A percentile compares a stretch with the other conserved stretches of the same genome.
phyloP scores from a whole-genome alignment of 2,113 vertebrate genomes.

The Egretta garzetta region DNA sequence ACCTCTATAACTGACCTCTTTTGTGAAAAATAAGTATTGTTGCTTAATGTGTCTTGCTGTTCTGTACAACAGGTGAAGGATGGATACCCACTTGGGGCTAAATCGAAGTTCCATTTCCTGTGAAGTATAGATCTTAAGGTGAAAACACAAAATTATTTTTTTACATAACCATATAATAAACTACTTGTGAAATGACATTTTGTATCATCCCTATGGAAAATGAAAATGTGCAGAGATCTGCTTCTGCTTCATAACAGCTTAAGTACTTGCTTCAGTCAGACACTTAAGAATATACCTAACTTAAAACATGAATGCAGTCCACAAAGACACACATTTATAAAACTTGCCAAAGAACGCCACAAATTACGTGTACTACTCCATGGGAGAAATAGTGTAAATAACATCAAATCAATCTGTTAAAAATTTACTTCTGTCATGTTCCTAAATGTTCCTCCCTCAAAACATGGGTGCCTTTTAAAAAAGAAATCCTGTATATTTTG shows the following conservation, averaged over 20 bases:
- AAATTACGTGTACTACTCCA: neutral
- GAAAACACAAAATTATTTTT: neutral
- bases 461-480: conserved; percentile 9
- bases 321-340: neutral
- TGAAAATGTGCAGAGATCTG: neutral
- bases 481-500: conserved; percentile 39
- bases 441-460: neutral
- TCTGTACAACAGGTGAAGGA: neutral
- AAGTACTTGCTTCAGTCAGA: neutral
- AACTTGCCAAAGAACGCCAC: neutral
- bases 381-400: neutral
- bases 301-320: neutral
- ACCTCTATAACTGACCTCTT: neutral
- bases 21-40: neutral
- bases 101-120: neutral
- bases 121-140: neutral
- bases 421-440: neutral
- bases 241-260: neutral
- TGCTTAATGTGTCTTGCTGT: neutral
- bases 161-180: neutral
- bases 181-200: neutral
- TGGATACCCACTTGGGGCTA: neutral
- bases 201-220: neutral
- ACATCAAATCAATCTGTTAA: neutral
- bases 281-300: neutral